These are phyloP conservation scores for Brachypalpus laphriformis DNA, from an alignment of 2,888 invertebrate species.

Conservation along the genomic window DNA sequence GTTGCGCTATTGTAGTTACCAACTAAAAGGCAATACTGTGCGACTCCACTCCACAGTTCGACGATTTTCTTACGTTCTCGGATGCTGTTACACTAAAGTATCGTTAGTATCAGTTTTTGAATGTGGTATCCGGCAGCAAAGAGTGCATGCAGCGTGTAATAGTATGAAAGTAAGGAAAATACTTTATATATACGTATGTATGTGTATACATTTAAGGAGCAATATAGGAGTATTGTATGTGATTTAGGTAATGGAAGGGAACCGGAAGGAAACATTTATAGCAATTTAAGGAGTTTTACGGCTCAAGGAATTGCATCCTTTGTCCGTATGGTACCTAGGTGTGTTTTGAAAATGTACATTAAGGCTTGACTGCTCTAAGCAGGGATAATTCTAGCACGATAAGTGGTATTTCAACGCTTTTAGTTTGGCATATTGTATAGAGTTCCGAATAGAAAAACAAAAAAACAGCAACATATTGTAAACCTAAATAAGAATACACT, in stretches of 20 bases:
- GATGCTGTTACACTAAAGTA: slow-evolving; percentile 80
- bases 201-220: slow-evolving; percentile 24
- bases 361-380: slow-evolving; percentile 3
- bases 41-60: slow-evolving; percentile 82
- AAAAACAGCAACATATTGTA: too few relatives aligned
- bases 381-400: background rate
- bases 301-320: background rate
- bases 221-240: slow-evolving; percentile 2
- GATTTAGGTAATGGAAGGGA: slow-evolving; percentile 14
- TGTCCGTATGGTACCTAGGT: background rate
- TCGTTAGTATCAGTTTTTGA: slow-evolving; percentile 33
- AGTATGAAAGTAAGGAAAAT: slow-evolving; percentile 48
- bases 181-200: slow-evolving; percentile 1
- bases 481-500: background rate
- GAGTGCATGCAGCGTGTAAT: slow-evolving; percentile 44
- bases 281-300: slow-evolving; percentile 22
- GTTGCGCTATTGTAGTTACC: slow-evolving; percentile 83
- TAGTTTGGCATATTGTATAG: background rate
- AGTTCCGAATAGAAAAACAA: too few relatives aligned
- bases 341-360: background rate
- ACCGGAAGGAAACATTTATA: background rate
- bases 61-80: slow-evolving; percentile 81
- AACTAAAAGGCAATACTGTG: slow-evolving; percentile 82
- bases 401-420: background rate
- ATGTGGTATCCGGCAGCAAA: slow-evolving; percentile 18